Evolutionary conservation across 2,113 vertebrate genomes (phyloP).

Genomic region (Hucho hucho): DNA sequence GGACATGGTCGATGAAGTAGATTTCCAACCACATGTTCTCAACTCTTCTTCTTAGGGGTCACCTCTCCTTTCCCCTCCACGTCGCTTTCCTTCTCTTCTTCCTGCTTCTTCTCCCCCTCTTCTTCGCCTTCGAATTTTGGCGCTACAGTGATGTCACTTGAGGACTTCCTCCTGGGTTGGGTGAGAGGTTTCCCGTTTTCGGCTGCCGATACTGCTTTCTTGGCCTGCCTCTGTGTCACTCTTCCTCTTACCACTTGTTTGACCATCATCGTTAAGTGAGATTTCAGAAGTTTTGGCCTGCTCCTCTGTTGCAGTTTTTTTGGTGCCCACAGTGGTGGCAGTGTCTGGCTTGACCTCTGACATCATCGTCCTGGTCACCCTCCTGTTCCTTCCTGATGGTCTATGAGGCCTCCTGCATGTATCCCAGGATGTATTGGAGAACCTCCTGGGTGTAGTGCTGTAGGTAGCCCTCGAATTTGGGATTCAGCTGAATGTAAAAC

Average conservation of each 20-base stretch:
- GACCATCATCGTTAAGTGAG: conserved; percentile 60
- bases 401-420: conserved; percentile 93
- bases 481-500: conserved; percentile 86
- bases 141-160: conserved; percentile 55
- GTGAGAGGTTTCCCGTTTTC: conserved; percentile 79
- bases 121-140: conserved; percentile 3
- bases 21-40: too few relatives aligned
- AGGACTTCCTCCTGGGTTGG: conserved; percentile 89
- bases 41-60: conserved; percentile 72
- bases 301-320: conserved; percentile 14
- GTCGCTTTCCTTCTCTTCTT: conserved; percentile 35
- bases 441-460: conserved; percentile 98
- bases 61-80: conserved; percentile 40
- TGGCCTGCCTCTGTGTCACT: conserved; percentile 85
- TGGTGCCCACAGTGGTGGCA: background rate
- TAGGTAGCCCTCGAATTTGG: conserved; percentile 98
- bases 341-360: conserved; percentile 17
- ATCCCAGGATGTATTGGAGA: conserved; percentile 93
- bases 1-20: too few relatives aligned
- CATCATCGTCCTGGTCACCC: conserved; percentile 13
- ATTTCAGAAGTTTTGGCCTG: background rate
- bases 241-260: conserved; percentile 86
- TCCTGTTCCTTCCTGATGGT: conserved; percentile 85
- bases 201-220: conserved; percentile 48
- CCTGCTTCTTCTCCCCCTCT: conserved; percentile 3